Conservation (phyloP, 2,797 vertebrate species). For the Cossypha polioptera region DNA sequence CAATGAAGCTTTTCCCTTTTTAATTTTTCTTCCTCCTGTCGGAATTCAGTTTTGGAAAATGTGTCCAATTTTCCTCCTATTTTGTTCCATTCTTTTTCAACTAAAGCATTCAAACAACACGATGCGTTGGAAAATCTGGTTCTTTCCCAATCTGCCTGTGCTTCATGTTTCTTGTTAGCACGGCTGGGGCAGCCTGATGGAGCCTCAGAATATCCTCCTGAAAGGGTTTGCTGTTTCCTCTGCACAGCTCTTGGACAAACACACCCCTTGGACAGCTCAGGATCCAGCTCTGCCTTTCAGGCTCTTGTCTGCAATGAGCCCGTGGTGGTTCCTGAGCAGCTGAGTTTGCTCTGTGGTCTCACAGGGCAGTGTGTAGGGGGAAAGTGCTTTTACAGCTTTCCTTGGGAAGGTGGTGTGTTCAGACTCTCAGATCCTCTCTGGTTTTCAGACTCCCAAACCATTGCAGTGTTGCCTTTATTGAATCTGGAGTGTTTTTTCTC, state of each 20-base stretch:
- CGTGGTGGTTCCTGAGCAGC: not conserved
- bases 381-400: not conserved
- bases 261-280: rapidly evolving
- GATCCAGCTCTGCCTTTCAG: not conserved
- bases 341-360: not conserved
- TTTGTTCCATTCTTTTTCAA: not conserved
- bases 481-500: not conserved
- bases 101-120: not conserved
- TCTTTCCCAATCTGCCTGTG: not conserved
- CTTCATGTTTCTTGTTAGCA: not conserved
- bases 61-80: not conserved
- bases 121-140: not conserved
- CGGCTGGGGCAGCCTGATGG: rapidly evolving
- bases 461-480: not conserved
- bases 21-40: not conserved
- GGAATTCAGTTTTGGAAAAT: not conserved
- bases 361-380: rapidly evolving
- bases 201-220: not conserved
- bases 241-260: not conserved
- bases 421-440: not conserved
- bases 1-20: not conserved
- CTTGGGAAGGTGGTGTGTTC: not conserved
- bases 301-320: not conserved
- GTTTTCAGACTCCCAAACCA: not conserved
- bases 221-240: not conserved